These are phyloP conservation scores for Drosophila teissieri DNA, from an alignment of 1,140 invertebrate species.

Conservation along the genomic window DNA sequence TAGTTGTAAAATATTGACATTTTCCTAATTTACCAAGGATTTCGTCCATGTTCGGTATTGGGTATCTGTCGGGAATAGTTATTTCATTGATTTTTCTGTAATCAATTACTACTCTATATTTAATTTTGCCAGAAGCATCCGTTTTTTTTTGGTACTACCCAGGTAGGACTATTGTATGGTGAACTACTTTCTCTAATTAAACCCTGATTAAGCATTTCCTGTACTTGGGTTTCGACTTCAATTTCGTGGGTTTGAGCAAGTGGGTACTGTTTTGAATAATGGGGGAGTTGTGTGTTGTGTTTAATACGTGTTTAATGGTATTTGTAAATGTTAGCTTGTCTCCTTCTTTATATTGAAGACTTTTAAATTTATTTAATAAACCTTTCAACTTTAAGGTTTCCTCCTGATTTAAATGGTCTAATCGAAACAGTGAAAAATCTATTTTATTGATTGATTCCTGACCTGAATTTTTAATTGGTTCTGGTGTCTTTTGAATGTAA, in stretches of 20 bases:
- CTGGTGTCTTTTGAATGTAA: conserved; percentile 8
- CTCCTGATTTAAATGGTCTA: background rate
- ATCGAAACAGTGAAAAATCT: background rate
- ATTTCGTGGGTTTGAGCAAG: conserved; percentile 2
- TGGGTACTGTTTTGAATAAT: conserved; percentile 4
- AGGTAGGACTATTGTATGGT: conserved; percentile 4
- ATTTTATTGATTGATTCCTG: conserved; percentile 1
- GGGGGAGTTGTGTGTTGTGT: background rate
- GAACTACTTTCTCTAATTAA: background rate
- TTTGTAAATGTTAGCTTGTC: background rate
- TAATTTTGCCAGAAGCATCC: background rate
- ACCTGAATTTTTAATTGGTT: conserved; percentile 1
- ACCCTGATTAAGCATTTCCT: conserved; percentile 5
- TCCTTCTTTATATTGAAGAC: background rate
- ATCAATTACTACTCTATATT: conserved; percentile 9
- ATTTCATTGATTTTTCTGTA: conserved; percentile 2
- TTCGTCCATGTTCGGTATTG: conserved; percentile 3
- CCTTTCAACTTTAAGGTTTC: background rate
- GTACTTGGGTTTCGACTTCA: background rate
- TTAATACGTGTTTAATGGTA: too few species aligned
- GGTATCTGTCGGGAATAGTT: conserved; percentile 4
- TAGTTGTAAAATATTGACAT: conserved; percentile 5
- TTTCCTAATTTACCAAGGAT: conserved; percentile 7
- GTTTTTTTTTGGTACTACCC: conserved; percentile 2
- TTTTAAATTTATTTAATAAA: conserved; percentile 9